Conservation (phyloP, 2,113 vertebrate species). For the Heterotis niloticus region DNA sequence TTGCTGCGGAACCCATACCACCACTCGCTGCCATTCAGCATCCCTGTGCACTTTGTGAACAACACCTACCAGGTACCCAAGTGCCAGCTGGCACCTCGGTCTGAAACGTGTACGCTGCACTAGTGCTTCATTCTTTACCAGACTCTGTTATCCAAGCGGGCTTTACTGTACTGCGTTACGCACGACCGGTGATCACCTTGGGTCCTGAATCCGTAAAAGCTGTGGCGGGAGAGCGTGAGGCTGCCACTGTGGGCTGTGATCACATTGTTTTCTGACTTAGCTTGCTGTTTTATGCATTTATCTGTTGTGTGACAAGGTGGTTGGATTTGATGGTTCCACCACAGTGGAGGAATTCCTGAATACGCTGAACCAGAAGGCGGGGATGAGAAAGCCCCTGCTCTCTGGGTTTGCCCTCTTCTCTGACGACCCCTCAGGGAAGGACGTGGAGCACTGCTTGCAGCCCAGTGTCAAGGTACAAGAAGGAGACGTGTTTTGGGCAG, state of each 20-base stretch:
- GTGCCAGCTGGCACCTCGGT: background rate
- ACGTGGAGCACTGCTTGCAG: slow-evolving; percentile 78
- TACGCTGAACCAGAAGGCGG: slow-evolving; percentile 75
- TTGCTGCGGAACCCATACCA: slow-evolving; percentile 85
- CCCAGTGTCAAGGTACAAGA: slow-evolving; percentile 69
- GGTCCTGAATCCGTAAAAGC: background rate
- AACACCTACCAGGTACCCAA: slow-evolving; percentile 77
- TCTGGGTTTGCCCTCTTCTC: slow-evolving; percentile 79
- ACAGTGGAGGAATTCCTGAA: slow-evolving; percentile 81
- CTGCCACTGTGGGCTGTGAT: too few species aligned
- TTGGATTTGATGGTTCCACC: slow-evolving; percentile 84
- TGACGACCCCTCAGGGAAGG: slow-evolving; percentile 79
- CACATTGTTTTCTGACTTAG: too few species aligned
- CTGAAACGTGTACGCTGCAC: background rate
- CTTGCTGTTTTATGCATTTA: background rate
- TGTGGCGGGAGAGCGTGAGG: too few species aligned
- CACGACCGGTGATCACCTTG: background rate
- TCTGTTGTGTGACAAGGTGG: slow-evolving; percentile 62
- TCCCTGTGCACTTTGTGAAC: slow-evolving; percentile 86
- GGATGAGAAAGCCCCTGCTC: slow-evolving; percentile 72
- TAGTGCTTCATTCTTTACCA: background rate
- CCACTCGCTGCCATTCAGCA: slow-evolving; percentile 85
- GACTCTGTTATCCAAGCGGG: too few species aligned
- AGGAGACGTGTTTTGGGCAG: background rate
- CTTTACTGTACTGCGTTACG: too few species aligned